A percentile compares a stretch with the other conserved stretches of the same genome.
phyloP scores from a whole-genome alignment of 1,140 invertebrate species.

The Magallana angulata region DNA sequence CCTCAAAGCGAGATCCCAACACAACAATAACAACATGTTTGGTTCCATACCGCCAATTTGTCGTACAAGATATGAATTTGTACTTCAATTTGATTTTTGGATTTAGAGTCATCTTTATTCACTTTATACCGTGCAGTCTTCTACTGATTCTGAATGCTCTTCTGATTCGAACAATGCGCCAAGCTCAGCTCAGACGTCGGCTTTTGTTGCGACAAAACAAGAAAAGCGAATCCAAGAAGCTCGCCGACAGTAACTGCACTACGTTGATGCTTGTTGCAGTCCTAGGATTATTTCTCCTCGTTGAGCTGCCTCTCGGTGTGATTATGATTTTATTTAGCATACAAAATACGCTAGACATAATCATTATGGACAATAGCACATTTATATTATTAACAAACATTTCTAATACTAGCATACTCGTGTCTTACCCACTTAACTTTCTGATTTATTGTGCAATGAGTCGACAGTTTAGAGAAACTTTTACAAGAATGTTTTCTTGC shows the following conservation, averaged over 20 bases:
- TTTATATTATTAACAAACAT: constrained; percentile 75
- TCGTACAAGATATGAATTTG: constrained; percentile 83
- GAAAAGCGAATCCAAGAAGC: constrained; percentile 90
- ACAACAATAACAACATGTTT: constrained; percentile 68
- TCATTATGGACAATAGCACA: constrained; percentile 56
- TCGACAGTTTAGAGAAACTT: constrained; percentile 94
- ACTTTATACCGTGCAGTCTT: constrained; percentile 92
- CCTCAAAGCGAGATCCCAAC: constrained; percentile 84
- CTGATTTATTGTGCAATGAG: constrained; percentile 98
- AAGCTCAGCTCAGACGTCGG: constrained; percentile 90
- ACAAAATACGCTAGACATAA: constrained; percentile 82
- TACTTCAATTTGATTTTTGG: constrained; percentile 91
- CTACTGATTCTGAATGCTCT: constrained; percentile 93
- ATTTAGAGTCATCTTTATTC: constrained; percentile 94
- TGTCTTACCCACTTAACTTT: constrained; percentile 96
- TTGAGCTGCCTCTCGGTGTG: constrained; percentile 92
- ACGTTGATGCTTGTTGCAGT: constrained; percentile 97
- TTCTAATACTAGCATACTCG: constrained; percentile 94
- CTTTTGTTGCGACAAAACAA: constrained; percentile 91
- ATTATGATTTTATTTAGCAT: constrained; percentile 91
- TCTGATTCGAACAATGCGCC: constrained; percentile 90
- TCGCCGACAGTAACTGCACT: constrained; percentile 92
- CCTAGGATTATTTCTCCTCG: constrained; percentile 92
- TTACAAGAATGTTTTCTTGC: constrained; percentile 89
- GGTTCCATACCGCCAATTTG: constrained; percentile 58